Base-by-base conservation (phyloP, 2,888 invertebrate species). In the Noctua fimbriata region DNA sequence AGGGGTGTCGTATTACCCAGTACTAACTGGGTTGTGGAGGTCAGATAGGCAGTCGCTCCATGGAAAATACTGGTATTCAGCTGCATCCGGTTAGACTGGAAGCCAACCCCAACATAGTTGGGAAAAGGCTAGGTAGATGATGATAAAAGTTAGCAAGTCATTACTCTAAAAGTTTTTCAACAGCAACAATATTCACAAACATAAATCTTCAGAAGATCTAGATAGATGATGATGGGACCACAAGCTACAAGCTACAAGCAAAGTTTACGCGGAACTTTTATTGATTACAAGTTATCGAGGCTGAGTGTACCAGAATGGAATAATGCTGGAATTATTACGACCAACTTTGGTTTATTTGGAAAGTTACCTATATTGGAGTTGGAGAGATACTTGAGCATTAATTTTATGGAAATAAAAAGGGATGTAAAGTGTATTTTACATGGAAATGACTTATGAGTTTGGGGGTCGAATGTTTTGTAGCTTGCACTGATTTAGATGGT, bases 201-300 rank as follows among this genome's bases (percentile, higher is more conserved):
- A 83, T 89, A 79, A 89, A 87, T 83, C 79, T 81, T n/a, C 28
- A 21, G 60, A 58, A 52, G 28, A 84, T 75, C 72, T 75, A 84
- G 74, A 82, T 80, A 79, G 73, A 87, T 75, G 76, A 76, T 73
- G 79, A 66, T 70, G 72, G 60, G 9, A n/a, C 18, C 4, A 36
- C 66, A 41, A 41, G 49, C 69, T 41, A 36, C 41, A 10, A 41
- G 9, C 41, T 47, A 60, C 65, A n/a, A 41, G n/a, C 16, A 10
- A 84, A 84, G 44, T 81, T 82, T 47, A 9, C 32, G n/a, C 41
- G 36, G 71, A 86, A 66, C 73, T 86, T 77, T 78, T 86, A 88
- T 87, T 83, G 87, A 81, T 87, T 87, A 76, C 77, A 63, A 81
- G 73, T 79, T 84, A 77, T 76, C 69, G 60, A 66, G 24, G 41